A percentile compares a stretch with the other conserved stretches of the same genome.
Conservation (phyloP, 2,113 vertebrate species). For the Actenoides lindsayi region DNA sequence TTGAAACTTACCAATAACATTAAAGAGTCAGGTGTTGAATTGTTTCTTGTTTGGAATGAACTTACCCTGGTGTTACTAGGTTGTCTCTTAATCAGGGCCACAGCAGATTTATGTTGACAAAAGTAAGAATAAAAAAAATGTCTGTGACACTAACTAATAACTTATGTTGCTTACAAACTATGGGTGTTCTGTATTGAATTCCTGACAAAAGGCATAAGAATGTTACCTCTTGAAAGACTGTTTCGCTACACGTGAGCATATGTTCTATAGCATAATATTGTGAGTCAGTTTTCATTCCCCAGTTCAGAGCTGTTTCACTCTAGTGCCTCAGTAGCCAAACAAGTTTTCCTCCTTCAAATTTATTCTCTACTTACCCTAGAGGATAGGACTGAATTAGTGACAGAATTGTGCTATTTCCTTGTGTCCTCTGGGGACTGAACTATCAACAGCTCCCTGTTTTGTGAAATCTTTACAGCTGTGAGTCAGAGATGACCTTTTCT, state of each 20-base stretch:
- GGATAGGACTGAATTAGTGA: conserved; percentile 7
- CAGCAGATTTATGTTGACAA: not conserved
- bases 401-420: not conserved
- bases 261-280: not conserved
- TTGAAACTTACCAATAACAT: not conserved
- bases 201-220: not conserved
- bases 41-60: not conserved
- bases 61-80: not conserved
- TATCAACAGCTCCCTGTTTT: not conserved
- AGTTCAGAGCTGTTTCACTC: not conserved
- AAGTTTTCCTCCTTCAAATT: not conserved
- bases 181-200: not conserved
- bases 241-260: not conserved
- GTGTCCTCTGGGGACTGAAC: not conserved
- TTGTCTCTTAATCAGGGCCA: not conserved
- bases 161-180: not conserved
- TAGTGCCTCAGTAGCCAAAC: not conserved
- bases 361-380: not conserved
- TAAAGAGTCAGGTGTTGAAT: not conserved
- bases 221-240: not conserved
- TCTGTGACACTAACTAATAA: not conserved
- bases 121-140: not conserved
- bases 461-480: conserved; percentile 27
- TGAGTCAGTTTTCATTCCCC: not conserved
- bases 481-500: conserved; percentile 59